Conservation (phyloP, 2,113 vertebrate species). For the Onychostruthus taczanowskii region DNA sequence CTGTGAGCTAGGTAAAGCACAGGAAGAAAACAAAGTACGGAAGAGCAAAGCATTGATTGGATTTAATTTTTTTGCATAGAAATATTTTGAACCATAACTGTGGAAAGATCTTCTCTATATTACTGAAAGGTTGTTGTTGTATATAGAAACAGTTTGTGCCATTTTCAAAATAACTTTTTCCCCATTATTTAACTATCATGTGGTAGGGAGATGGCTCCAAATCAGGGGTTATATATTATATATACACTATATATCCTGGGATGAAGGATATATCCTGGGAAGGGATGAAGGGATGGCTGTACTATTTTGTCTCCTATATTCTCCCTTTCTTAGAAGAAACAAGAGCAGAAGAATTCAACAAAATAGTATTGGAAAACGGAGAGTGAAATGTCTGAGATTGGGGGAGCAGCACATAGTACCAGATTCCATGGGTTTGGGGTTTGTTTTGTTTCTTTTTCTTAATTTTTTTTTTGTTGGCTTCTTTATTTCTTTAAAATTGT, state of each 20-base stretch:
- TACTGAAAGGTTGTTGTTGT: background rate
- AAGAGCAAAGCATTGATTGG: background rate
- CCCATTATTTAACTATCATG: background rate
- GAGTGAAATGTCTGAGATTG: background rate
- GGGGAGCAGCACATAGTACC: background rate
- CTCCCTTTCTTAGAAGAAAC: background rate
- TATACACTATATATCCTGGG: background rate
- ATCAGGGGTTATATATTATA: background rate
- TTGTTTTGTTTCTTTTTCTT: background rate
- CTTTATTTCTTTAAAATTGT: conserved; percentile 53
- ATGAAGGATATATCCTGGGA: background rate
- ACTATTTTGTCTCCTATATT: background rate
- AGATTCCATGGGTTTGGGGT: background rate
- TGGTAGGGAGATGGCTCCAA: background rate
- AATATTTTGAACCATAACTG: background rate
- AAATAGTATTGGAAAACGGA: rapidly evolving
- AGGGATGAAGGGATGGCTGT: background rate
- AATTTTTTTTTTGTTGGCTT: background rate
- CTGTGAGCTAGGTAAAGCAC: background rate
- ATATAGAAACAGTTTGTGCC: background rate
- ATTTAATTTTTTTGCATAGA: background rate
- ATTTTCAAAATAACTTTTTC: background rate
- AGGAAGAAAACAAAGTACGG: background rate
- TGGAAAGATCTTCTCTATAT: background rate
- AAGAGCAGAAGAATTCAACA: background rate